phyloP scores from a whole-genome alignment of 2,113 vertebrate genomes.

The Egretta garzetta region DNA sequence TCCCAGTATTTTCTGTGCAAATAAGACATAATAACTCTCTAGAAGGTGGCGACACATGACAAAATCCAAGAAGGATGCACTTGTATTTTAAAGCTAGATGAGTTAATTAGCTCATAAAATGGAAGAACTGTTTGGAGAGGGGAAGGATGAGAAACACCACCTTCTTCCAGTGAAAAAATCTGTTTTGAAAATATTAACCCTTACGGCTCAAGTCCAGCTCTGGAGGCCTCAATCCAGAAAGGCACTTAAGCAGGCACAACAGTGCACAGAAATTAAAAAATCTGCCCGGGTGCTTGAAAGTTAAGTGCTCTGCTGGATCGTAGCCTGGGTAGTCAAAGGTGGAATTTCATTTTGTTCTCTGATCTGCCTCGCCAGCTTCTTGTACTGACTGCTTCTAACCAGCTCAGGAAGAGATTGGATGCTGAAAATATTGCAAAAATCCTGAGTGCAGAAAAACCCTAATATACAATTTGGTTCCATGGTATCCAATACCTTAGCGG shows the following conservation, averaged over 20 bases:
- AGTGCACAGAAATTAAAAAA: not conserved
- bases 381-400: not conserved
- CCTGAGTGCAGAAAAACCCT: not conserved
- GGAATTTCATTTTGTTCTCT: not conserved
- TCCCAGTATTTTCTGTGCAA: constrained; percentile 1
- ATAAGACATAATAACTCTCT: not conserved
- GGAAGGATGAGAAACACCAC: not conserved
- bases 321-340: not conserved
- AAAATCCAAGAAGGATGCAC: constrained; percentile 23
- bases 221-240: not conserved
- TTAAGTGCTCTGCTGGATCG: not conserved
- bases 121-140: not conserved
- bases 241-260: not conserved
- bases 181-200: not conserved
- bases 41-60: constrained; percentile 4
- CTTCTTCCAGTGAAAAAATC: not conserved
- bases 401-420: not conserved
- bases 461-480: accelerated
- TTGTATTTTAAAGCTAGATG: constrained; percentile 1
- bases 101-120: constrained; percentile 35
- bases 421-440: not conserved
- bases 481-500: not conserved
- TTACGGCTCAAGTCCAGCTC: not conserved
- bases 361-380: not conserved
- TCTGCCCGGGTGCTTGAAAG: not conserved